These are phyloP conservation scores for Tiphia femorata DNA, from an alignment of 2,888 invertebrate genomes.

Conservation along the genomic window DNA sequence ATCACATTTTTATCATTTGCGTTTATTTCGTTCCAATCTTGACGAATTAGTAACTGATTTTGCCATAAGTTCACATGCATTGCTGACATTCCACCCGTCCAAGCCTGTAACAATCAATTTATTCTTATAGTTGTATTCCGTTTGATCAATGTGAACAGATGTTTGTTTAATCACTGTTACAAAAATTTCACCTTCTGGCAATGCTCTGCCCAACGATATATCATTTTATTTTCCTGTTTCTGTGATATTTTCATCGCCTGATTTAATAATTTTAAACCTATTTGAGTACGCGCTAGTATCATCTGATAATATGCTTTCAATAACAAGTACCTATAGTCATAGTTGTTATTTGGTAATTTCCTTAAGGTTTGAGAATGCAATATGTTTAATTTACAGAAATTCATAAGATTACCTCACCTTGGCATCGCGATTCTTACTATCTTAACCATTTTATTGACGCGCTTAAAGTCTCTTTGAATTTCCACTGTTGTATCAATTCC, in stretches of 20 bases:
- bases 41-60: constrained; percentile 65
- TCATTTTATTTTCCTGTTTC: constrained; percentile 65
- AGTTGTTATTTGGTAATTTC: not conserved
- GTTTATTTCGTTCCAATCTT: constrained; percentile 70
- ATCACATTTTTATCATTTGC: constrained; percentile 64
- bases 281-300: constrained; percentile 67
- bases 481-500: constrained; percentile 32
- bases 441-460: constrained; percentile 10
- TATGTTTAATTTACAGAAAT: constrained; percentile 9
- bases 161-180: not conserved
- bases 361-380: not conserved
- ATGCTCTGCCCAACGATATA: constrained; percentile 71
- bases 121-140: not conserved
- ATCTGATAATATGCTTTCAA: constrained; percentile 72
- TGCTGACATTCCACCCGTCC: constrained; percentile 70
- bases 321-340: constrained; percentile 50
- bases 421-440: constrained; percentile 30
- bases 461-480: constrained; percentile 31
- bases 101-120: constrained; percentile 67
- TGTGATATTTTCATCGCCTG: constrained; percentile 66
- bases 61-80: constrained; percentile 70
- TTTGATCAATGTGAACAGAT: constrained; percentile 3
- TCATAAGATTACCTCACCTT: constrained; percentile 33
- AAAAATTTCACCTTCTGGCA: constrained; percentile 68
- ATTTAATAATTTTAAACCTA: constrained; percentile 66